Evolutionary conservation across 2,113 vertebrate genomes (phyloP).

Genomic region (Equus quagga): DNA sequence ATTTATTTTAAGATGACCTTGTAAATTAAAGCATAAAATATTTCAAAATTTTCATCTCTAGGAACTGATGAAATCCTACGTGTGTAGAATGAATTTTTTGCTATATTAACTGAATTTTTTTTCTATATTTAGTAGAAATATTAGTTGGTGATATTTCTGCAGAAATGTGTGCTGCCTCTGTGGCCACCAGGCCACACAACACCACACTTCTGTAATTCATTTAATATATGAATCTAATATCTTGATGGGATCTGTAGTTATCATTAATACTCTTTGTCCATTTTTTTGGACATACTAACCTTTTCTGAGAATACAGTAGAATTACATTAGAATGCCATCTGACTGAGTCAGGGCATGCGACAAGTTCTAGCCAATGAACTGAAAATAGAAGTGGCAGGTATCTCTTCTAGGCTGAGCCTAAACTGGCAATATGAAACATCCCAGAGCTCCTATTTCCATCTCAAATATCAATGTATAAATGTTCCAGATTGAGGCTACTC

Average conservation of each 20-base stretch:
- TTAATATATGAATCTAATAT: not conserved
- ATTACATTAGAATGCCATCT: not conserved
- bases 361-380: not conserved
- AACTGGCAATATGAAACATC: not conserved
- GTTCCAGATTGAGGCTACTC: not conserved
- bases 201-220: not conserved
- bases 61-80: not conserved
- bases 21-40: not conserved
- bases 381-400: not conserved
- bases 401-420: not conserved
- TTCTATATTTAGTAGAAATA: not conserved
- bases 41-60: not conserved
- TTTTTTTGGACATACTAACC: not conserved
- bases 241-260: not conserved
- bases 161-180: not conserved
- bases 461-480: not conserved
- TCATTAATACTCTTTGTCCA: not conserved
- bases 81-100: not conserved
- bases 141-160: not conserved
- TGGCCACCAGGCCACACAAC: not conserved
- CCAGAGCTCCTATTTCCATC: not conserved
- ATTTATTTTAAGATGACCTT: conserved; percentile 43
- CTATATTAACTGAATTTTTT: not conserved
- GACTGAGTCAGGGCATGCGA: not conserved
- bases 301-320: not conserved